Percentiles rank a stretch among this genome's conserved stretches.
These are phyloP conservation scores for Pecten maximus DNA, from an alignment of 2,888 invertebrate genomes.

Conservation along the genomic window DNA sequence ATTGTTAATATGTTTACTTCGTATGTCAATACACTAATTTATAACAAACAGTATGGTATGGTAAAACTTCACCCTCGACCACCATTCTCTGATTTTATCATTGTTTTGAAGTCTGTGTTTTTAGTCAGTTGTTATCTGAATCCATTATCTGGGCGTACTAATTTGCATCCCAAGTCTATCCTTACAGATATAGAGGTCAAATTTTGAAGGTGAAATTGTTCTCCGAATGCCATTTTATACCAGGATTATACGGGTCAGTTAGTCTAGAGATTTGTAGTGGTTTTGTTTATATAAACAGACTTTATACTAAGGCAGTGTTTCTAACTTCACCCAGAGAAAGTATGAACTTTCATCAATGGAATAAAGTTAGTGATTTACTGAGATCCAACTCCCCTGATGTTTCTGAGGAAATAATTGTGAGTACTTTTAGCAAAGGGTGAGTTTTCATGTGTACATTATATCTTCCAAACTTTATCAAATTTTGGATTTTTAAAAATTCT, in stretches of 20 bases:
- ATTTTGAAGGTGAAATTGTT: constrained; percentile 33
- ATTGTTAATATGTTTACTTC: too few relatives aligned
- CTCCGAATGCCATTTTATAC: not conserved
- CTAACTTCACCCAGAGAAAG: not conserved
- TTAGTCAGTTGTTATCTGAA: not conserved
- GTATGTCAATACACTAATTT: too few relatives aligned
- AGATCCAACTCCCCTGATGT: not conserved
- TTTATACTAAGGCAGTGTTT: not conserved
- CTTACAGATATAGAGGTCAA: constrained; percentile 21
- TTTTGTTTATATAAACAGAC: not conserved
- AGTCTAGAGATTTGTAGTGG: not conserved
- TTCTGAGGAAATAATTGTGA: not conserved
- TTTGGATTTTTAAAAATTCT: not conserved
- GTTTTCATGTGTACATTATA: not conserved
- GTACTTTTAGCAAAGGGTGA: not conserved
- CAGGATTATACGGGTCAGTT: not conserved
- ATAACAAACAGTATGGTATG: too few relatives aligned
- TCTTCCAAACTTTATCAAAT: not conserved
- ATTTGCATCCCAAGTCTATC: constrained; percentile 9
- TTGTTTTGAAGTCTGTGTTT: constrained; percentile 5
- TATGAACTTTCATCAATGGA: not conserved
- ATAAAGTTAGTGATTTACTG: not conserved
- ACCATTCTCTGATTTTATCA: not conserved
- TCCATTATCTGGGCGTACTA: not conserved
- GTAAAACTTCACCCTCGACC: too few relatives aligned